Evolutionary conservation across 2,113 vertebrate genomes (phyloP), one percentile per base, ranked within the genome.

Genomic region (Rhinoptilus africanus): DNA sequence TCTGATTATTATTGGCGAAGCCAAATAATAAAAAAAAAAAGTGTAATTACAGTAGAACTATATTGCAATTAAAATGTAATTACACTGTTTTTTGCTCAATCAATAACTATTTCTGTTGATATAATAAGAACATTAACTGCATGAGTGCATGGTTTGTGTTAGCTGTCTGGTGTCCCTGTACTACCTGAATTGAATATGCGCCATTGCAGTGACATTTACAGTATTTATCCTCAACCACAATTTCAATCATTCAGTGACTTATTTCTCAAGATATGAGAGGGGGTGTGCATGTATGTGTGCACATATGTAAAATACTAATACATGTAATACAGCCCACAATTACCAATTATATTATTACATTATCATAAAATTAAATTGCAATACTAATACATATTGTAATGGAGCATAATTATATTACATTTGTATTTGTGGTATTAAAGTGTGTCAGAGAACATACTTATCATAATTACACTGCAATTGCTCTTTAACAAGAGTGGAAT

Each of bases 1-100:
- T 92, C 81, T 85, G 74, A 92, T 89, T 80, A 74, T 32, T 95
- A 93, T 92, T 85, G 57, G 84, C 63, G 77, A 34, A 85, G 35
- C 48, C 71, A 85, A 94, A 95, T 91, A 77, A 92, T n/a, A 93
- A 83, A 76, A 43, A 80, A 51, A n/a, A n/a, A 93, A 95, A 92
- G 73, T 96, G 96, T 96, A 92, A 96, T 96, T 94, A 96, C 90
- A 57, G 77, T 17, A 78, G 88, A 96, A 95, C 94, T 96, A 97
- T 93, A 93, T 90, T 63, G 91, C 93, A 97, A 97, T 96, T 97
- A 95, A 96, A 91, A 92, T 30, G 54, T 95, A 97, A 93, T 97
- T 96, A 97, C 88, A 63, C 27, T 18, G 62, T 18, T 85, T 92
- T 84, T 76, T 50, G 3, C 83, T 92, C 84, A 67, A 91, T 96